Conservation (phyloP, 1,140 invertebrate species). For the Zaprionus gabonicus region DNA sequence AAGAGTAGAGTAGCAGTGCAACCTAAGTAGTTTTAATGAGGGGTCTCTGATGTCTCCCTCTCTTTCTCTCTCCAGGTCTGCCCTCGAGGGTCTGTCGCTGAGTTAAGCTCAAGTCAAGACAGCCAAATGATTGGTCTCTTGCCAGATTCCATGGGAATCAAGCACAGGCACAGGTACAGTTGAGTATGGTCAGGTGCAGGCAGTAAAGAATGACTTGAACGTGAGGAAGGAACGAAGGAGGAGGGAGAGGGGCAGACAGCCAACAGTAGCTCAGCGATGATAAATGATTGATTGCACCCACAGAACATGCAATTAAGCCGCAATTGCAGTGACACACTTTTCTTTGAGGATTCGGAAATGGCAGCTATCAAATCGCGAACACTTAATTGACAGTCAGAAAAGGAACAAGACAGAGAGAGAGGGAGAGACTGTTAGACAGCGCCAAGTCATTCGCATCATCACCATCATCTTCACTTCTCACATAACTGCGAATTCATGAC, state of each 20-base stretch:
- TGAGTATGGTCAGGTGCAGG: slow-evolving; percentile 34
- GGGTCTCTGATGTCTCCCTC: slow-evolving; percentile 40
- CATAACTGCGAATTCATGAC: slow-evolving; percentile 78
- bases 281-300: slow-evolving; percentile 63
- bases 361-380: slow-evolving; percentile 28
- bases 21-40: slow-evolving; percentile 79
- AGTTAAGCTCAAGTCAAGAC: slow-evolving; percentile 4
- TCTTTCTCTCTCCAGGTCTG: slow-evolving; percentile 8
- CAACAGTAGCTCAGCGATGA: slow-evolving; percentile 19
- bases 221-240: background rate
- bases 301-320: slow-evolving; percentile 64
- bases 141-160: slow-evolving; percentile 13
- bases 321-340: slow-evolving; percentile 70
- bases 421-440: background rate
- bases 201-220: background rate
- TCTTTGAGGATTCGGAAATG: slow-evolving; percentile 33
- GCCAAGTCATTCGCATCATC: slow-evolving; percentile 31
- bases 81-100: slow-evolving; percentile 12
- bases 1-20: slow-evolving; percentile 48
- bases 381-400: slow-evolving; percentile 39
- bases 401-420: background rate
- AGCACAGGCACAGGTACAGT: slow-evolving; percentile 36
- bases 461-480: slow-evolving; percentile 57
- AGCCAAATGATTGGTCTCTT: slow-evolving; percentile 18
- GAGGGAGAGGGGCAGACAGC: background rate